These are phyloP conservation scores for Atherinosoma microstoma DNA, from an alignment of 2,797 vertebrate genomes.

Conservation along the genomic window DNA sequence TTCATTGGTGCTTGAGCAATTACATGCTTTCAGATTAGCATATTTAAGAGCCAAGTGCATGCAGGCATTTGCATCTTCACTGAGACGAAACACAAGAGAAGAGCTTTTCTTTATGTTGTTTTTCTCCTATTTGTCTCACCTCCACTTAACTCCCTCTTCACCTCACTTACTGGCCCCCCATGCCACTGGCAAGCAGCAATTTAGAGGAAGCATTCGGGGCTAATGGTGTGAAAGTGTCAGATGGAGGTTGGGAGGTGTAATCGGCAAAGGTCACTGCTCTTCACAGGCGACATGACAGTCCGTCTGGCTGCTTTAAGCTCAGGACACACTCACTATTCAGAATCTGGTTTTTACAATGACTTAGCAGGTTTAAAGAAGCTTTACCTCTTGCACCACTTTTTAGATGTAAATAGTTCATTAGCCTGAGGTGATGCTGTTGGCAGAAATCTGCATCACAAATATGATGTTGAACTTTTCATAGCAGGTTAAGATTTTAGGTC, in stretches of 20 bases:
- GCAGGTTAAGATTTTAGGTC: slow-evolving; percentile 1
- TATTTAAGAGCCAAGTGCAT: slow-evolving; percentile 50
- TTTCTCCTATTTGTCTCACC: slow-evolving; percentile 17
- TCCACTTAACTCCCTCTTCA: slow-evolving; percentile 19
- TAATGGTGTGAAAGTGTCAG: slow-evolving; percentile 66
- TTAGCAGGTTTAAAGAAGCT: neutral
- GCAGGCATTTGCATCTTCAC: slow-evolving; percentile 41
- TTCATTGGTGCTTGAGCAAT: slow-evolving; percentile 57
- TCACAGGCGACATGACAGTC: slow-evolving; percentile 27
- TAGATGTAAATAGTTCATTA: neutral
- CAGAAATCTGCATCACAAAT: neutral
- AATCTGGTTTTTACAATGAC: neutral
- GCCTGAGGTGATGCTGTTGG: slow-evolving; percentile 1
- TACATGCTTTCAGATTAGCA: slow-evolving; percentile 72
- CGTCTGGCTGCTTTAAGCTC: neutral
- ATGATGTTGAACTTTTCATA: neutral
- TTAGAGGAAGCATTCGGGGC: slow-evolving; percentile 38
- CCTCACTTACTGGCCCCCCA: slow-evolving; percentile 21
- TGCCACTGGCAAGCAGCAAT: slow-evolving; percentile 14
- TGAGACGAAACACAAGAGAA: slow-evolving; percentile 32
- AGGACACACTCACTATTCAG: neutral
- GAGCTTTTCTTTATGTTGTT: slow-evolving; percentile 34
- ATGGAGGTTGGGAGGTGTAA: slow-evolving; percentile 27
- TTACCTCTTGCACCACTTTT: neutral
- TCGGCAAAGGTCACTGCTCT: slow-evolving; percentile 61